Conservation (phyloP, 2,888 invertebrate genomes). For the Aquatica leii region DNA sequence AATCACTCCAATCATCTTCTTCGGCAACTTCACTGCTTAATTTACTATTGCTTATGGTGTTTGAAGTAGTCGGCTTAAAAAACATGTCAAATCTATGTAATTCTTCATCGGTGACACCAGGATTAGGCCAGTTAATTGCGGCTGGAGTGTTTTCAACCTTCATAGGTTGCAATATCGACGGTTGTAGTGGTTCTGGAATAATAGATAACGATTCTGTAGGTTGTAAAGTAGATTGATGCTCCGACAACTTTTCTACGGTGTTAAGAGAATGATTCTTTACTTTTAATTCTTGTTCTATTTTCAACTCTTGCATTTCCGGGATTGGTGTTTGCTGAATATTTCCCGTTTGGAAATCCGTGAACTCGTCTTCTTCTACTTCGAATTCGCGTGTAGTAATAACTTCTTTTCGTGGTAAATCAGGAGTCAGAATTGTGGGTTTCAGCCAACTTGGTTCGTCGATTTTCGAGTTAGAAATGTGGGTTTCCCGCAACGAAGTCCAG, state of each 20-base stretch:
- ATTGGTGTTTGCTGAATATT: constrained; percentile 13
- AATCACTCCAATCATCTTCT: constrained; percentile 71
- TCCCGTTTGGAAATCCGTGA: constrained; percentile 30
- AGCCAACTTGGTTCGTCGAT: constrained; percentile 47
- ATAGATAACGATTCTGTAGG: constrained; percentile 19
- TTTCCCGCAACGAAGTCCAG: constrained; percentile 54
- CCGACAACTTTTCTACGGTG: constrained; percentile 53
- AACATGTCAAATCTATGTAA: constrained; percentile 54
- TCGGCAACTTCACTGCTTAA: constrained; percentile 49
- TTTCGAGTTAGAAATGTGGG: constrained; percentile 52
- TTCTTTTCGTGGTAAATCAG: constrained; percentile 47
- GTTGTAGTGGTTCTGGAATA: constrained; percentile 48
- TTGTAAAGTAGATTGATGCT: constrained; percentile 51
- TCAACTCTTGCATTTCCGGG: neutral
- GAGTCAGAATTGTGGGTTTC: constrained; percentile 52
- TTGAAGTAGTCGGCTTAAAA: constrained; percentile 38
- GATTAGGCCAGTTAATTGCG: constrained; percentile 71
- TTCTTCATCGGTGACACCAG: constrained; percentile 62
- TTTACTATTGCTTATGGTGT: neutral
- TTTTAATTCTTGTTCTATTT: neutral
- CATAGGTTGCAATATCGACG: constrained; percentile 40
- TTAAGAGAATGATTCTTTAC: neutral
- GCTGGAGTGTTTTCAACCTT: constrained; percentile 43
- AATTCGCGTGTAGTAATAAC: neutral
- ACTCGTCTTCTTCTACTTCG: constrained; percentile 31